Evolutionary conservation across 2,888 invertebrate species (phyloP).

Genomic region (Therioaphis trifolii): DNA sequence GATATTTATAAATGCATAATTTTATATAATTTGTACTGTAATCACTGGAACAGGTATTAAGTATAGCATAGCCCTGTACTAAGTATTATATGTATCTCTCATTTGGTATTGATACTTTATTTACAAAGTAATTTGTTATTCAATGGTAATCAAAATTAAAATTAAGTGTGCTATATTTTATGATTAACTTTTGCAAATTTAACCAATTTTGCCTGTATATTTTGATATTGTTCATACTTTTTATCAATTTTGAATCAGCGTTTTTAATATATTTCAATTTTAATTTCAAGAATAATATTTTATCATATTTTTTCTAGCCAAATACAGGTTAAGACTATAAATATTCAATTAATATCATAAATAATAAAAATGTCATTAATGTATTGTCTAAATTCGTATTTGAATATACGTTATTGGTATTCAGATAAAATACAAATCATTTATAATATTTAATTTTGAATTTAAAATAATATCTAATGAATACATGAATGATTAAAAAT

Average conservation of each 20-base stretch:
- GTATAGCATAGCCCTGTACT: neutral
- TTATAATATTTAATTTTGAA: neutral
- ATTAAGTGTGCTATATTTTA: slow-evolving; percentile 28
- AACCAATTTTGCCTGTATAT: too few relatives aligned
- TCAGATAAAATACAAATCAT: too few relatives aligned
- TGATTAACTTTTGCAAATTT: neutral
- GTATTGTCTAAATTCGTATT: too few relatives aligned
- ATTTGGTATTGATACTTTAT: neutral
- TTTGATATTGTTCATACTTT: too few relatives aligned
- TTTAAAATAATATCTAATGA: neutral
- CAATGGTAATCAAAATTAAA: slow-evolving; percentile 30
- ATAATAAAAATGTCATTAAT: too few relatives aligned
- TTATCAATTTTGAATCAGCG: too few relatives aligned
- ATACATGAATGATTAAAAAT: slow-evolving; percentile 18
- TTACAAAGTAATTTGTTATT: neutral
- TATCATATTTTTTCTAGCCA: too few relatives aligned
- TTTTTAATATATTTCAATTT: neutral
- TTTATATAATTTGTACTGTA: slow-evolving; percentile 1
- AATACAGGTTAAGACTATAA: too few relatives aligned
- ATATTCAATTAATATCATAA: too few relatives aligned
- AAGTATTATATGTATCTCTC: neutral
- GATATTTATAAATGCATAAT: neutral
- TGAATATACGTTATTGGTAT: too few relatives aligned
- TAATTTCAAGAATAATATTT: neutral
- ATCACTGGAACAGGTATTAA: neutral